Evolutionary conservation across 2,888 invertebrate species (phyloP).

Genomic region (Gastrophysa polygoni): DNA sequence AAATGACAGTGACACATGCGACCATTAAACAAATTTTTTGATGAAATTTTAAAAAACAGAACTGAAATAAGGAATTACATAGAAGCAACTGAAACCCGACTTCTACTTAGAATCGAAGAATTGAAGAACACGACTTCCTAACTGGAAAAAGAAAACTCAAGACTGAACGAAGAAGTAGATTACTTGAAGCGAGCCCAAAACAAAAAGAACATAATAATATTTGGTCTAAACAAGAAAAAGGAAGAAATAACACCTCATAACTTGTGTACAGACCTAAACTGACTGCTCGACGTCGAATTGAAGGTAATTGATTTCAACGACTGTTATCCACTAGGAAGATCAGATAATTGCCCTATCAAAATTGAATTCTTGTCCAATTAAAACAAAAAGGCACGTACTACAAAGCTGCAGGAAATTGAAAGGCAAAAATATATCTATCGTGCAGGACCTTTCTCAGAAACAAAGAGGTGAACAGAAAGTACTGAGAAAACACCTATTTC

Average conservation of each 20-base stretch:
- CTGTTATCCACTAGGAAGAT: conserved; percentile 7
- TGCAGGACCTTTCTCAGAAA: conserved; percentile 1
- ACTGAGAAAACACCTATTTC: conserved; percentile 5
- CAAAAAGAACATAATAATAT: conserved; percentile 4
- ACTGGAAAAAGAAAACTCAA: conserved; percentile 7
- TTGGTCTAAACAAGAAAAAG: conserved; percentile 10
- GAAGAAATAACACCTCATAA: conserved; percentile 7
- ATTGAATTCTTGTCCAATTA: conserved; percentile 7
- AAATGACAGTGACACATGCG: conserved; percentile 12
- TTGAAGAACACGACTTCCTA: conserved; percentile 5
- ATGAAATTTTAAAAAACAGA: conserved; percentile 8
- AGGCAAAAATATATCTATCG: conserved; percentile 8
- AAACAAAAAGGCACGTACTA: conserved; percentile 7
- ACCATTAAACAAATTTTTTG: conserved; percentile 8
- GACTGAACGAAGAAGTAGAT: conserved; percentile 11
- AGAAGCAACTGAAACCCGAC: conserved; percentile 13
- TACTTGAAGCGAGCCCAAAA: conserved; percentile 11
- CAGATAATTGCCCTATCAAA: conserved; percentile 5
- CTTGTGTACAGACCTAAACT: conserved; percentile 1
- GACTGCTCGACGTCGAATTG: conserved; percentile 7
- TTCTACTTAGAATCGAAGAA: conserved; percentile 7
- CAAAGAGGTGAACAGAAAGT: conserved; percentile 7
- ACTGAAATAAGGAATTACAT: conserved; percentile 12
- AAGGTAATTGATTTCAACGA: conserved; percentile 5
- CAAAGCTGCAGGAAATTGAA: conserved; percentile 12